Conservation (phyloP, 2,113 vertebrate genomes). For the Muscicapa adusta region DNA sequence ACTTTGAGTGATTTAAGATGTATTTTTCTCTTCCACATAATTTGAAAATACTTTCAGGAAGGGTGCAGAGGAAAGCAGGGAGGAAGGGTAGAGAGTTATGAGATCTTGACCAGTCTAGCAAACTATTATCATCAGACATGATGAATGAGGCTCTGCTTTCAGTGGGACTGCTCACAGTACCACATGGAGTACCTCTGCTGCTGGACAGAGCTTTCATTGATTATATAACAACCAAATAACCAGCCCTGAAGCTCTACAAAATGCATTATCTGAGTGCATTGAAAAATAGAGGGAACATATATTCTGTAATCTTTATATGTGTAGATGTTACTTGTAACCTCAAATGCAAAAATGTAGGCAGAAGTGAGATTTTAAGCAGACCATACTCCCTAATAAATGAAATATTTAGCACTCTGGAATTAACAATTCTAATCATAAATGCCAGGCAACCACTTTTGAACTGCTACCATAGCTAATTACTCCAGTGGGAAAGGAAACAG, state of each 20-base stretch:
- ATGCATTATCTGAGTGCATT: not conserved
- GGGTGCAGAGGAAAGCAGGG: not conserved
- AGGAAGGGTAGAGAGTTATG: not conserved
- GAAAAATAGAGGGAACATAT: not conserved
- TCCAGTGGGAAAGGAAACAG: constrained; percentile 21
- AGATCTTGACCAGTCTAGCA: not conserved
- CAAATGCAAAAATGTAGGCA: not conserved
- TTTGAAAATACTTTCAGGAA: not conserved
- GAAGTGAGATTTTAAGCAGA: not conserved
- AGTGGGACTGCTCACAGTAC: not conserved
- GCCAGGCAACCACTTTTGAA: constrained; percentile 38
- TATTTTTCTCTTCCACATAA: not conserved
- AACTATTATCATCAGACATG: not conserved
- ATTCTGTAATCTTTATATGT: not conserved
- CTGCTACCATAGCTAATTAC: constrained; percentile 50
- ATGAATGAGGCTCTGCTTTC: not conserved
- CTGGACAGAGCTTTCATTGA: not conserved
- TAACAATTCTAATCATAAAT: constrained; percentile 52
- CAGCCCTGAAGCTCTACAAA: not conserved
- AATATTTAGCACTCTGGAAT: constrained; percentile 33
- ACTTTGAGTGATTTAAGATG: not conserved
- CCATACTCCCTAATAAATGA: not conserved
- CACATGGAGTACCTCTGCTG: not conserved
- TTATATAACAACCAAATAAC: not conserved
- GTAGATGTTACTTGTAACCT: not conserved